phyloP scores from a whole-genome alignment of 2,797 vertebrate genomes.

The Remorina albescens region DNA sequence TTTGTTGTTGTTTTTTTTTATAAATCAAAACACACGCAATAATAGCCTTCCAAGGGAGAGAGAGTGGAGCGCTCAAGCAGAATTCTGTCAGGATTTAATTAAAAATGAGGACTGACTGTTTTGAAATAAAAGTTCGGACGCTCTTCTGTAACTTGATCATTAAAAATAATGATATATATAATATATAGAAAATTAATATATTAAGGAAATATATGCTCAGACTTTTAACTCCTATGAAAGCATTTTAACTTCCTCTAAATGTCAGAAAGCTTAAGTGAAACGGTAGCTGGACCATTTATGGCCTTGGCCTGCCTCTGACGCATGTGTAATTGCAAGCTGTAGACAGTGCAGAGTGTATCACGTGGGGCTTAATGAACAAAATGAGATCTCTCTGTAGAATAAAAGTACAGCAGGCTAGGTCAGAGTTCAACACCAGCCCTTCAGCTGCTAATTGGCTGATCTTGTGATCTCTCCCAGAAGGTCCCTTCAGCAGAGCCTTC shows the following conservation, averaged over 20 bases:
- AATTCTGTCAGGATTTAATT: constrained; percentile 39
- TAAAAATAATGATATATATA: no score
- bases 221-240: background rate
- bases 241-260: constrained; percentile 54
- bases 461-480: constrained; percentile 73
- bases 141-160: constrained; percentile 3
- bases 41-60: constrained; percentile 14
- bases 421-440: constrained; percentile 72
- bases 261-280: constrained; percentile 64
- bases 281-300: constrained; percentile 67
- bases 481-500: constrained; percentile 67
- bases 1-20: no score
- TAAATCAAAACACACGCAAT: constrained; percentile 34
- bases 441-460: constrained; percentile 81
- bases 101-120: constrained; percentile 8
- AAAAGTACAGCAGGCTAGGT: constrained; percentile 66
- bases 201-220: constrained; percentile 14
- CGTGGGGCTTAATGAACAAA: constrained; percentile 77
- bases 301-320: constrained; percentile 61
- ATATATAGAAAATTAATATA: no score
- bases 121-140: constrained; percentile 14
- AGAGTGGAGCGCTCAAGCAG: constrained; percentile 11
- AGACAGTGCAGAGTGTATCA: constrained; percentile 61
- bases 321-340: constrained; percentile 62
- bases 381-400: constrained; percentile 73